Conservation (phyloP, 2,797 vertebrate genomes). For the Anniella stebbinsi region DNA sequence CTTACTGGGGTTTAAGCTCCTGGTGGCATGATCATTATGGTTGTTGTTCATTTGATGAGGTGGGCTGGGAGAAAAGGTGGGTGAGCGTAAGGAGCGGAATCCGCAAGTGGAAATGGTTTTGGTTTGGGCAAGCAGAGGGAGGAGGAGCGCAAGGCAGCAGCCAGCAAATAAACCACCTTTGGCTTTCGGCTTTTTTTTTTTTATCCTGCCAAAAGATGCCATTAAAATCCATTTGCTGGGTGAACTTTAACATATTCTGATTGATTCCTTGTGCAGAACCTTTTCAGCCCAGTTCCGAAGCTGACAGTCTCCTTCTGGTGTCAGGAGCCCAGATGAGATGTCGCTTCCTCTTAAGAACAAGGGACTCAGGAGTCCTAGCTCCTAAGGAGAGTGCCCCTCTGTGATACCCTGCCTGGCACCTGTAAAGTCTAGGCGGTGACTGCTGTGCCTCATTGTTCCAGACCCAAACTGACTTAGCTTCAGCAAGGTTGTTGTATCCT, state of each 20-base stretch:
- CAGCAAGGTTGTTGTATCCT: no score
- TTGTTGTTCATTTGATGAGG: neutral
- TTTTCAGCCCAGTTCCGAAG: neutral
- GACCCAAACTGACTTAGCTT: no score
- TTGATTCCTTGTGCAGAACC: neutral
- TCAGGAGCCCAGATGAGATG: neutral
- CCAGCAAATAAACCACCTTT: neutral
- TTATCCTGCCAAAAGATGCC: neutral
- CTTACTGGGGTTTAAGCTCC: conserved; percentile 7
- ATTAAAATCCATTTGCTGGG: conserved; percentile 11
- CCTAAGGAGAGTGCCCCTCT: neutral
- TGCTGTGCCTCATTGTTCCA: no score
- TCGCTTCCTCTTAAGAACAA: neutral
- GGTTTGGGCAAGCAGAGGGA: neutral
- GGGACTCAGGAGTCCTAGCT: neutral
- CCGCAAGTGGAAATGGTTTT: neutral
- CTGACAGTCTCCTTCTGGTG: neutral
- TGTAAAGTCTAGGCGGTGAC: no score
- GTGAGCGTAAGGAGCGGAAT: neutral
- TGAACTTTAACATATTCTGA: neutral
- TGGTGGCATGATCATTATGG: neutral
- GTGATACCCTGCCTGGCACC: neutral
- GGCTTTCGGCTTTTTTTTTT: no score
- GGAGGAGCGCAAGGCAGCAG: neutral
- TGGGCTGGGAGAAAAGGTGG: neutral